These are phyloP conservation scores for Pherbina coryleti DNA, from an alignment of 2,888 invertebrate genomes.

Conservation along the genomic window DNA sequence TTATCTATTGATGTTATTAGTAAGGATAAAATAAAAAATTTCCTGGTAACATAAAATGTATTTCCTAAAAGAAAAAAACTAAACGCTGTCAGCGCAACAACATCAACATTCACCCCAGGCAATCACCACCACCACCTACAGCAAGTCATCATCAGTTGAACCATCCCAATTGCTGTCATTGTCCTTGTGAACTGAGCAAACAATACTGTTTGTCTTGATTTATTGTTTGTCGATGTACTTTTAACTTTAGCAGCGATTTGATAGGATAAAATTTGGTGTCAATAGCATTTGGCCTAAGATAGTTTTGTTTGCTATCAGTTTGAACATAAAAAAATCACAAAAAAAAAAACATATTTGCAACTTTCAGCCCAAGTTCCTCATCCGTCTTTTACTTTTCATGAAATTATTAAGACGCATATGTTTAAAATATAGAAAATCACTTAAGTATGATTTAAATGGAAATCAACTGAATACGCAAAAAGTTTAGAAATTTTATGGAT, in stretches of 20 bases:
- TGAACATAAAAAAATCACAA: too few species aligned
- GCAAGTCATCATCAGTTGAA: not conserved
- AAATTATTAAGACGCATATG: too few species aligned
- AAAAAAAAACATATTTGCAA: too few species aligned
- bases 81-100: conserved; percentile 16
- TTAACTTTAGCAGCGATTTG: conserved; percentile 21
- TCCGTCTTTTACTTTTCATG: too few species aligned
- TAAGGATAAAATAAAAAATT: not conserved
- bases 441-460: too few species aligned
- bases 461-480: too few species aligned
- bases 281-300: not conserved
- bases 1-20: conserved; percentile 15
- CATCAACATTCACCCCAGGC: not conserved
- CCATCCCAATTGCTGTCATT: not conserved
- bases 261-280: not conserved
- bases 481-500: too few species aligned
- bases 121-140: not conserved
- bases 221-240: conserved; percentile 33
- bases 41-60: too few species aligned
- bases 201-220: conserved; percentile 8
- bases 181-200: conserved; percentile 18
- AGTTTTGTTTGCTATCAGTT: too few species aligned
- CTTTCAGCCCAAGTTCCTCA: too few species aligned
- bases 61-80: too few species aligned
- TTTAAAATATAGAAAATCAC: too few species aligned